Percentiles rank a stretch among this genome's conserved stretches.
phyloP scores from a whole-genome alignment of 2,888 invertebrate genomes.

The Ferrisia virgata region DNA sequence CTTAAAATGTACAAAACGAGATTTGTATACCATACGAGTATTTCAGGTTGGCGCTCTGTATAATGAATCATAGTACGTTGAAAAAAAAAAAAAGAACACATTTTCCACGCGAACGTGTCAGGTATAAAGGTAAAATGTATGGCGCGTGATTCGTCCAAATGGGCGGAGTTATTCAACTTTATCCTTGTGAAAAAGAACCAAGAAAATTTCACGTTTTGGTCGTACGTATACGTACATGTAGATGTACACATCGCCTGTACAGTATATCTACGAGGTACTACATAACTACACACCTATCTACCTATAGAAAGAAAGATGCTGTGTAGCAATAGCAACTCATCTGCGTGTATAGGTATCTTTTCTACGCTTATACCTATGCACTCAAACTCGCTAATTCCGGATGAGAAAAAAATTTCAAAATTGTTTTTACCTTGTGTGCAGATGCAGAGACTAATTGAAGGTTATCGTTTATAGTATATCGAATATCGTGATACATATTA shows the following conservation, averaged over 20 bases:
- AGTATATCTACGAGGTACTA: neutral
- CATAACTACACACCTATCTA: neutral
- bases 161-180: constrained; percentile 40
- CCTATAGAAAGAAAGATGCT: neutral
- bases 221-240: no score
- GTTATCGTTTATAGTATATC: neutral
- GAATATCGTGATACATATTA: no score
- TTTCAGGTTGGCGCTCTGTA: neutral
- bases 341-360: no score
- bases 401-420: neutral
- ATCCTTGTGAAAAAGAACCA: constrained; percentile 21
- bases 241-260: no score
- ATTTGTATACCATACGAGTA: neutral
- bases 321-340: neutral
- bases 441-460: neutral
- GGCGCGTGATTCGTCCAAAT: constrained; percentile 35
- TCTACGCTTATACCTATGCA: no score
- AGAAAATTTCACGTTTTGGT: constrained; percentile 33
- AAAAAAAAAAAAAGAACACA: constrained; percentile 16
- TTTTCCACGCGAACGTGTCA: constrained; percentile 22
- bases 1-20: neutral
- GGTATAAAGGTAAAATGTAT: constrained; percentile 23
- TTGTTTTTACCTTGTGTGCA: neutral
- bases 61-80: neutral
- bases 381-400: neutral